Evolutionary conservation across 1,140 invertebrate genomes (phyloP), one percentile per base, ranked within the genome.

Genomic region (Metopolophium dirhodum): DNA sequence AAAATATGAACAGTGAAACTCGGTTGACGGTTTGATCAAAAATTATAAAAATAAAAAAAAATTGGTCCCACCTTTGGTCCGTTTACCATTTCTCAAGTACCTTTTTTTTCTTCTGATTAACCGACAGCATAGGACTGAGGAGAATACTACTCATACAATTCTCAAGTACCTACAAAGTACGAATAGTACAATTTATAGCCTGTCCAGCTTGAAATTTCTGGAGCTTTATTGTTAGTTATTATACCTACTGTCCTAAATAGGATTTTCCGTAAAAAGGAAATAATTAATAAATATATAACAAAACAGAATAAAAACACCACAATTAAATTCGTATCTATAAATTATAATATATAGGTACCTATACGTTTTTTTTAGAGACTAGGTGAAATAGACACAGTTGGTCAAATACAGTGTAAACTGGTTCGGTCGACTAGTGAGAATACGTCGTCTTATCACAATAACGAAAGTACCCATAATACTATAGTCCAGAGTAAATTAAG

Each of bases 381-480:
- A 45, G 3, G 49, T 8, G 91, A 86, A 83, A 35, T 49, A 26
- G 68, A 77, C 8, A 30, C 82, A 8, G 49, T n/a, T 1, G 49
- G 82, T 26, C 45, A 93, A 82, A 54, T 35, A 23, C 49, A 83
- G 86, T 93, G 91, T 14, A 93, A 93, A 3, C 35, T 93, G 20
- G 91, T 93, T 1, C 45, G 91, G n/a, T 93, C 91, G 2, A 93
- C 49, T 54, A 93, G 91, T 86, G 91, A 93, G 23, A 93, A 93
- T 41, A 82, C 77, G 9, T 93, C 91, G 18, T 41, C 91, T 37
- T 93, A 85, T 86, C 49, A 86, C 7, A 93, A 54, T n/a, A 86
- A 85, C 1, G 49, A 57, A 23, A 93, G 0, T 41, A 20, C 23
- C 1, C 18, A 54, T 22, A 85, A 85, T n/a, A 45, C 4, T 7